phyloP scores from a whole-genome alignment of 2,888 invertebrate genomes.

The Synergus gifuensis region DNA sequence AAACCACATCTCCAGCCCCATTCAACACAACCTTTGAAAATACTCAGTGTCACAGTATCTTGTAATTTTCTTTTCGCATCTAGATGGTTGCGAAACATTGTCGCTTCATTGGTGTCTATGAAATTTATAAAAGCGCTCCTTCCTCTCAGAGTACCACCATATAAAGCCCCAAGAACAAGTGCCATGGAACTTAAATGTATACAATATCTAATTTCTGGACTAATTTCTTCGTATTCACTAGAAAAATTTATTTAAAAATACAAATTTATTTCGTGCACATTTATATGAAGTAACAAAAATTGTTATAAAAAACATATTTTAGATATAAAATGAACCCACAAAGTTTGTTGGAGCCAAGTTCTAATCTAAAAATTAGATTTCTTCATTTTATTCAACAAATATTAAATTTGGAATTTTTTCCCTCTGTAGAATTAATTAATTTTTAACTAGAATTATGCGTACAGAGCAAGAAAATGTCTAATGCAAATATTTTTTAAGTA shows the following conservation, averaged over 20 bases:
- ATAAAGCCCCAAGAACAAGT: constrained; percentile 80
- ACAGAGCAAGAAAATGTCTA: too few relatives aligned
- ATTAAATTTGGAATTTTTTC: too few relatives aligned
- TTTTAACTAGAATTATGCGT: too few relatives aligned
- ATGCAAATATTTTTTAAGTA: too few relatives aligned
- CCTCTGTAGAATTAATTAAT: too few relatives aligned
- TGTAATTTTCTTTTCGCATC: constrained; percentile 87
- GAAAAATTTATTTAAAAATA: constrained; percentile 26
- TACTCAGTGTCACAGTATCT: constrained; percentile 84
- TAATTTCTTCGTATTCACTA: constrained; percentile 84
- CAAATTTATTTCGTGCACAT: not conserved
- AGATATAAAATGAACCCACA: too few relatives aligned
- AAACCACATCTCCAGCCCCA: constrained; percentile 85
- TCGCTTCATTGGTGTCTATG: constrained; percentile 87
- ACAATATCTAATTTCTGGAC: constrained; percentile 78
- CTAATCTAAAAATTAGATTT: too few relatives aligned
- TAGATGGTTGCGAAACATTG: constrained; percentile 82
- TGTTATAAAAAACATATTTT: too few relatives aligned
- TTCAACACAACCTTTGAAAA: constrained; percentile 85
- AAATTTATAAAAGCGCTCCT: constrained; percentile 83
- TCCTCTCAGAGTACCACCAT: constrained; percentile 82
- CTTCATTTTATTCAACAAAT: too few relatives aligned
- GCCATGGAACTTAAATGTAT: constrained; percentile 65
- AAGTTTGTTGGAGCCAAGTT: too few relatives aligned
- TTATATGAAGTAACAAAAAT: not conserved